Percentiles rank a stretch among this genome's conserved stretches.
Evolutionary conservation across 2,113 vertebrate genomes (phyloP).

Genomic region (Pagrus major): DNA sequence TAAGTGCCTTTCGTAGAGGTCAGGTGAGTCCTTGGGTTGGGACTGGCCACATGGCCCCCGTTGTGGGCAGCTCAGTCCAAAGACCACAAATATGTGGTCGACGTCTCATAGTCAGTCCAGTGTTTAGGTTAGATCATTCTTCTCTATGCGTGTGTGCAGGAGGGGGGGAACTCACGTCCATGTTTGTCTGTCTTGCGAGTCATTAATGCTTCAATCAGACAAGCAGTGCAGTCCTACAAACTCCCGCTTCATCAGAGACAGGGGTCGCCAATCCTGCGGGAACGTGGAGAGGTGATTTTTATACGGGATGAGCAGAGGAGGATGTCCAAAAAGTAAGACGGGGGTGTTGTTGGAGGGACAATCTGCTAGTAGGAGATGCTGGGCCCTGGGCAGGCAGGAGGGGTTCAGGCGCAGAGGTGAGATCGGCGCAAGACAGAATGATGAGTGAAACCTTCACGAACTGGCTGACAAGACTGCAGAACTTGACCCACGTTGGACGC

Average conservation of each 20-base stretch:
- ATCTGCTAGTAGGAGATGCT: constrained; percentile 37
- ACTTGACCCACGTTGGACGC: constrained; percentile 70
- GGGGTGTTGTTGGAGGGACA: constrained; percentile 7
- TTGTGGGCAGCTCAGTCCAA: constrained; percentile 59
- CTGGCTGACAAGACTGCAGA: constrained; percentile 78
- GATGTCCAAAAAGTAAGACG: constrained; percentile 32
- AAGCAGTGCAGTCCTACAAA: constrained; percentile 66
- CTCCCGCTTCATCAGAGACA: constrained; percentile 45
- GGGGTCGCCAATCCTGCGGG: constrained; percentile 33
- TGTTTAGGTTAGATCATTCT: constrained; percentile 72
- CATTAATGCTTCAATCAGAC: constrained; percentile 75
- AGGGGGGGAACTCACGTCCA: constrained; percentile 42
- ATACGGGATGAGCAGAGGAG: constrained; percentile 35
- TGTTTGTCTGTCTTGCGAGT: constrained; percentile 71
- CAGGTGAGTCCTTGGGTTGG: constrained; percentile 62
- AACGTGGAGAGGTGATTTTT: constrained; percentile 34
- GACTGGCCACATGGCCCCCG: constrained; percentile 52
- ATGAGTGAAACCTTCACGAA: constrained; percentile 71
- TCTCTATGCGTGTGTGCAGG: not conserved
- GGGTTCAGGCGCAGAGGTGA: constrained; percentile 39
- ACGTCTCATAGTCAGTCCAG: constrained; percentile 81
- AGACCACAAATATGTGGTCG: constrained; percentile 67
- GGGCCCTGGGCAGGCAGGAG: constrained; percentile 25
- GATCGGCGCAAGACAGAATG: constrained; percentile 59
- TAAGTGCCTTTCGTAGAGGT: constrained; percentile 73